Evolutionary conservation across 2,797 vertebrate genomes (phyloP).

Genomic region (Hirundo rustica): DNA sequence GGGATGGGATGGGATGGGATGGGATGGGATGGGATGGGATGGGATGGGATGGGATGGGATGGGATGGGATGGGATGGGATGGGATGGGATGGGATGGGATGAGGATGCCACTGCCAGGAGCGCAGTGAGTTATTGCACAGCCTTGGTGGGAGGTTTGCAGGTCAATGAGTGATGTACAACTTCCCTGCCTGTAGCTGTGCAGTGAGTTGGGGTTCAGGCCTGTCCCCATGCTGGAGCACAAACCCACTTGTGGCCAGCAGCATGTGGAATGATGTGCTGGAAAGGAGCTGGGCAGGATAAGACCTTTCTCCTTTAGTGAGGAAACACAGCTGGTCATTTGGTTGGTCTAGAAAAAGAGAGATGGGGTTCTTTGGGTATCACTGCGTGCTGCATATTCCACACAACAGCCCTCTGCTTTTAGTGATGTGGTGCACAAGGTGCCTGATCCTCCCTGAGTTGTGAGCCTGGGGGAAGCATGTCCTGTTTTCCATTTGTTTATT

Average conservation of each 20-base stretch:
- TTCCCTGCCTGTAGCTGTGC: neutral
- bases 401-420: neutral
- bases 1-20: neutral
- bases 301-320: neutral
- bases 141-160: neutral
- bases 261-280: neutral
- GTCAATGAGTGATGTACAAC: neutral
- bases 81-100: no score
- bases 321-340: neutral
- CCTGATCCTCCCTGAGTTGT: conserved; percentile 25
- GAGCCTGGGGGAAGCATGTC: conserved; percentile 26
- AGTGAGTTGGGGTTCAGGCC: neutral
- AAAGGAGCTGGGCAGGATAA: neutral
- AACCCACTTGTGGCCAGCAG: neutral
- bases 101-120: neutral
- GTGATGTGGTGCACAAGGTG: neutral
- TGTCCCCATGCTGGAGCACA: neutral
- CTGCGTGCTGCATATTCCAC: neutral
- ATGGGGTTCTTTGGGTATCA: neutral
- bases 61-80: neutral
- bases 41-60: neutral
- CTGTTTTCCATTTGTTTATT: conserved; percentile 71
- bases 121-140: fast-evolving
- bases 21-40: neutral
- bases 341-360: neutral